Base-by-base conservation (phyloP, 2,797 vertebrate genomes). In the Notolepis coatsorum region DNA sequence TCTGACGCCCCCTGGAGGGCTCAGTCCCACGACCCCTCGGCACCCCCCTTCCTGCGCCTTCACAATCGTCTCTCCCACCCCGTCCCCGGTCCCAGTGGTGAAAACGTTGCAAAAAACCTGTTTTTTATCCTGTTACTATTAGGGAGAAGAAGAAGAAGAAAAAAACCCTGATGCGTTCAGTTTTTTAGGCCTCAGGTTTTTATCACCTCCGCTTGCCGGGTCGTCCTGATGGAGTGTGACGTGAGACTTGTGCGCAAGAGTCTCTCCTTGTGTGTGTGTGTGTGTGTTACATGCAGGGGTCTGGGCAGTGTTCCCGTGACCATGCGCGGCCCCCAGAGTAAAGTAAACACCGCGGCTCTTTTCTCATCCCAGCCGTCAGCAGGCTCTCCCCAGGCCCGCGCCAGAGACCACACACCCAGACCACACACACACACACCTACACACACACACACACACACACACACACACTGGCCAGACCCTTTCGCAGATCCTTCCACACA, bases 291-390 rank as follows among this genome's bases (percentile, higher is more conserved):
- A 82, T 92, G 93, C 90, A 75, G 77, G 92, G 90, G 79, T 84
- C 93, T 89, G 93, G 94, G 94, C 96, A 93, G 91, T 92, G 93
- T 94, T 96, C 94, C 94, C 92, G 93, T 93, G 93, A 95, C 93
- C 93, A 92, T 94, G 95, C 92, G 87, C 93, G 80, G 87, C 89
- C 88, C 86, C 90, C 84, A 95, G 89, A 96, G 94, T 95, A 96
- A 96, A 95, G 95, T 97, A 97, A 97, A 98, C 95, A 96, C 82
- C 84, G 85, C 87, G 90, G 93, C 92, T 95, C 93, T 91, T 95
- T 91, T 93, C 95, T 91, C 91, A 92, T 91, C 89, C 87, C 82
- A 84, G 86, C 90, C 89, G 89, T 91, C 89, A 89, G 88, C 90
- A 89, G 88, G 87, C 87, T 89, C 89, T 88, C 89, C 82, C 82